Evolutionary conservation across 2,797 vertebrate genomes (phyloP), one percentile per base, ranked within the genome.

Genomic region (Sebastes paucispinis): DNA sequence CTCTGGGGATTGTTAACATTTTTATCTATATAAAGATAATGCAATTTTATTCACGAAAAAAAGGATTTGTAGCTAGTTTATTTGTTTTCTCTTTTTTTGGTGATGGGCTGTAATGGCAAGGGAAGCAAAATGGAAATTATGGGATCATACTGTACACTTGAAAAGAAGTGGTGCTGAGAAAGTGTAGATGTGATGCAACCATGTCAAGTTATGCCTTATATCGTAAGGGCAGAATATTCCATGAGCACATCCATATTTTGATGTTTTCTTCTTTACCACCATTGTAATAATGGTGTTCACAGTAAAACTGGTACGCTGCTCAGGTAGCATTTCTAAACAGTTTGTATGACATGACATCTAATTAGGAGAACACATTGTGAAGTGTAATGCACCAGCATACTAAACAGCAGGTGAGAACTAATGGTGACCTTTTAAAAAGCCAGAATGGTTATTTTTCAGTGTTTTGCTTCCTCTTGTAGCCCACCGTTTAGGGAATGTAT

Each of bases 1-100:
- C 94, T 94, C 88, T 93, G 89, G 79, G 88, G 91, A 94, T 94
- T 95, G 92, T 93, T 91, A 89, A 93, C 86, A 91, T 94, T 94
- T 73, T 93, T 95, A 95, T 95, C 92, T 92, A 92, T 94, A 93
- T 92, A 91, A 91, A 95, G 93, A 94, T 92, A 95, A 93, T 90
- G 75, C 83, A 86, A 88, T 92, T 94, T 91, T 94, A 92, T 94
- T 94, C 84, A 89, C 79, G 58, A 82, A 87, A 82, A 82, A 43
- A 47, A 47, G 59, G 78, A 91, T 88, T 88, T 87, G 69, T 92
- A 92, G 88, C 73, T 92, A 80, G 89, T 74, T 77, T 31, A 43
- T 81, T 91, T 86, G 36, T 87, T 89, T 88, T 87, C 62, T 87
- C 64, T 55, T 85, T 89, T 88, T 88, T 79, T 92, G 88, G 87